A percentile compares a stretch with the other conserved stretches of the same genome.
Evolutionary conservation across 2,797 vertebrate species (phyloP).

Genomic region (Gobionotothen gibberifrons): DNA sequence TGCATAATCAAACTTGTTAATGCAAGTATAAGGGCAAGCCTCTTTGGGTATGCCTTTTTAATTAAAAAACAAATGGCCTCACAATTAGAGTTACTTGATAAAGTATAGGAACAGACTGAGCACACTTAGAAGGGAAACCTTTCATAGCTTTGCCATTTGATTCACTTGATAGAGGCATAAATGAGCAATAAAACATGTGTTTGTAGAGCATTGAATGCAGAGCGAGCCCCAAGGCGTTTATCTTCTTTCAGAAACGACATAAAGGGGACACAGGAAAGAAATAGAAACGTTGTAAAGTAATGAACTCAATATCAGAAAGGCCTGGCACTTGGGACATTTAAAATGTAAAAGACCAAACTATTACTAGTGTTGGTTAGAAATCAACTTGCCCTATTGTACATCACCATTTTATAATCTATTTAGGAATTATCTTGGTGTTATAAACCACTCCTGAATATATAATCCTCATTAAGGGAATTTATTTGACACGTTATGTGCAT

Average conservation of each 20-base stretch:
- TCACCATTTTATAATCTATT: too few relatives aligned
- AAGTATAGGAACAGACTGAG: neutral
- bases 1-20: slow-evolving; percentile 77
- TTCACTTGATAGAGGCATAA: slow-evolving; percentile 43
- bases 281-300: neutral
- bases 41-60: slow-evolving; percentile 58
- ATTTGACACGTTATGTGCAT: too few relatives aligned
- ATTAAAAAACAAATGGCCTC: slow-evolving; percentile 67
- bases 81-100: slow-evolving; percentile 44
- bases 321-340: neutral
- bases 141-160: slow-evolving; percentile 27
- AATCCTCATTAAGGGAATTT: too few relatives aligned
- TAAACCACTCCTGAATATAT: too few relatives aligned
- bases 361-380: neutral
- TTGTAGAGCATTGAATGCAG: slow-evolving; percentile 42
- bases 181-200: slow-evolving; percentile 51
- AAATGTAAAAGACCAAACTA: slow-evolving; percentile 1
- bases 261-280: neutral
- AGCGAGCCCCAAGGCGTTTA: slow-evolving; percentile 14
- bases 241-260: slow-evolving; percentile 21
- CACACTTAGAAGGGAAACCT: slow-evolving; percentile 33
- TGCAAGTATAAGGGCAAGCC: slow-evolving; percentile 57
- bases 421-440: too few relatives aligned
- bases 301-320: neutral
- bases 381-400: neutral